Evolutionary conservation across 2,113 vertebrate genomes (phyloP).

Genomic region (Bombycilla garrulus): DNA sequence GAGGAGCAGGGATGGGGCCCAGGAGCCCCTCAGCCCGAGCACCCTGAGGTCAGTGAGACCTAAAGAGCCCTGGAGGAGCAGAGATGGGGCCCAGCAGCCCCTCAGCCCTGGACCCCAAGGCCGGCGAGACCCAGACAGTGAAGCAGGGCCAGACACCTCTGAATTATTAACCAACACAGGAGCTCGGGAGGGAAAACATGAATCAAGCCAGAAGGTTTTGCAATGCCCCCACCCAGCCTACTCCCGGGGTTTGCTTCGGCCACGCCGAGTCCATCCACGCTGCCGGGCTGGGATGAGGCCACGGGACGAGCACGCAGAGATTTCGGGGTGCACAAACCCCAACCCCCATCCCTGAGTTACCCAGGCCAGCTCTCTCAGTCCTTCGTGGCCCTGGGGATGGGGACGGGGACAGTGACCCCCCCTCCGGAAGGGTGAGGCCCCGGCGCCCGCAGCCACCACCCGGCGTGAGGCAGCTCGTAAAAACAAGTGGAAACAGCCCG

Average conservation of each 20-base stretch:
- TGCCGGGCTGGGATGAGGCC: background rate
- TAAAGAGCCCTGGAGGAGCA: fast-evolving
- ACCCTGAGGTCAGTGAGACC: fast-evolving
- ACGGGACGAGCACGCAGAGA: fast-evolving
- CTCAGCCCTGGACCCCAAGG: background rate
- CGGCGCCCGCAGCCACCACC: background rate
- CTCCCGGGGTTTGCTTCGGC: fast-evolving
- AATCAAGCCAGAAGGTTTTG: conserved; percentile 2
- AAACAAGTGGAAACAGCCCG: conserved; percentile 2
- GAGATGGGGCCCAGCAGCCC: background rate
- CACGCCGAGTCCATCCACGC: background rate
- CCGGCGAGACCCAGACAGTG: background rate
- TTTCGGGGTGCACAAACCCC: background rate
- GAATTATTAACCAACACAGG: background rate
- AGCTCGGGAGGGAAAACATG: background rate
- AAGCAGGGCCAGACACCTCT: background rate
- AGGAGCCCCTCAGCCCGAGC: fast-evolving
- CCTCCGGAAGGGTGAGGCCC: background rate
- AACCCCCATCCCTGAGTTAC: fast-evolving
- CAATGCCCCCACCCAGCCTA: background rate
- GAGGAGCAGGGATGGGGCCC: background rate
- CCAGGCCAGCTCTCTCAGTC: background rate
- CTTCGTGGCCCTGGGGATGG: fast-evolving
- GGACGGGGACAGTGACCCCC: background rate
- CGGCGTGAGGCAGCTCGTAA: background rate